A percentile compares a stretch with the other conserved stretches of the same genome.
phyloP scores from a whole-genome alignment of 2,888 invertebrate species.

The Xiphydria camelus region DNA sequence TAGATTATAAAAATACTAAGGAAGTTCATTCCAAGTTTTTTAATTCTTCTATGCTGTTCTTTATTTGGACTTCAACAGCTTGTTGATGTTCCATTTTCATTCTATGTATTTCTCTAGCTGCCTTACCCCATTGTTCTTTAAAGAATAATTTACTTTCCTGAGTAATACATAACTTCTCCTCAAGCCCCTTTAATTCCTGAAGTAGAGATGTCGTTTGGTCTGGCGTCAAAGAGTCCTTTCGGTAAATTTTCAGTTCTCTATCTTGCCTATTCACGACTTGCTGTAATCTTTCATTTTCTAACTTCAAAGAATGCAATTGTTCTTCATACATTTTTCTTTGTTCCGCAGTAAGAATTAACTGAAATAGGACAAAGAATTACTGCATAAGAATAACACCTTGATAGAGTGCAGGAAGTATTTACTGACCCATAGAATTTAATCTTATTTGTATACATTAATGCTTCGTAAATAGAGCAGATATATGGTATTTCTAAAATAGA shows the following conservation, averaged over 20 bases:
- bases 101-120: constrained; percentile 69
- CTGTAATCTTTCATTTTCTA: constrained; percentile 42
- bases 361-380: constrained; percentile 16
- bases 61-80: constrained; percentile 61
- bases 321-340: constrained; percentile 37
- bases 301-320: constrained; percentile 39
- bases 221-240: constrained; percentile 65
- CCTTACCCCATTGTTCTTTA: constrained; percentile 75
- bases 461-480: too few relatives aligned
- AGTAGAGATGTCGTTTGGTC: constrained; percentile 70
- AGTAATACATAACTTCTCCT: constrained; percentile 68
- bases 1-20: too few relatives aligned
- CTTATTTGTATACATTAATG: too few relatives aligned
- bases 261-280: constrained; percentile 34
- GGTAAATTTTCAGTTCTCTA: constrained; percentile 42
- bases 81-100: constrained; percentile 63
- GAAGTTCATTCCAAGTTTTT: constrained; percentile 47
- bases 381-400: too few relatives aligned
- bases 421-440: too few relatives aligned
- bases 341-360: constrained; percentile 40
- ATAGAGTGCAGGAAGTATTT: too few relatives aligned
- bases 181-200: constrained; percentile 67
- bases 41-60: constrained; percentile 56
- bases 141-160: constrained; percentile 73
- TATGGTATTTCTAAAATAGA: too few relatives aligned